A percentile compares a stretch with the other conserved stretches of the same genome.
phyloP scores from a whole-genome alignment of 2,888 invertebrate species.

The Mythimna impura region DNA sequence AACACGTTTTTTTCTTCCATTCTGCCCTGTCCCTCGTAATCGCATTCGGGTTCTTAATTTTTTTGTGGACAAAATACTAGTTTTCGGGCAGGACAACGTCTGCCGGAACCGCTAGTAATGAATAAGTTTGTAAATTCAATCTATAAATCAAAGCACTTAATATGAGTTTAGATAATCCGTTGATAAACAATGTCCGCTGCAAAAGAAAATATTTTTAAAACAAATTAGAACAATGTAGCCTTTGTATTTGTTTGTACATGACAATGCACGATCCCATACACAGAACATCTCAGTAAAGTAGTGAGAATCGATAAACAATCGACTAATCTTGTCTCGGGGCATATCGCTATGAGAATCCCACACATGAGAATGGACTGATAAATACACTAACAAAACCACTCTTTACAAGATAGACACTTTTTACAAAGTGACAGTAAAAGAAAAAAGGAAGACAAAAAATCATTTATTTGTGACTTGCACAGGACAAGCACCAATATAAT shows the following conservation, averaged over 20 bases:
- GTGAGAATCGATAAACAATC: slow-evolving; percentile 24
- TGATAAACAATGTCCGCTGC: neutral
- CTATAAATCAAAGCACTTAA: neutral
- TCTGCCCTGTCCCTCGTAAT: too few species aligned
- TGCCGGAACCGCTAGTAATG: too few species aligned
- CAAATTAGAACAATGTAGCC: slow-evolving; percentile 31
- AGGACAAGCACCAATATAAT: too few species aligned
- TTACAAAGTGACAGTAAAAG: too few species aligned
- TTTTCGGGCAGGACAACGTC: too few species aligned
- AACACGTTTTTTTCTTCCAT: too few species aligned
- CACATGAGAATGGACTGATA: slow-evolving; percentile 8
- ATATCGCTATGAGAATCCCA: slow-evolving; percentile 40
- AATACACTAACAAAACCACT: neutral
- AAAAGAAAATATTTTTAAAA: slow-evolving; percentile 31
- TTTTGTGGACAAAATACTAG: too few species aligned
- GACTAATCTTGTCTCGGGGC: slow-evolving; percentile 4
- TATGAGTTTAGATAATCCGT: neutral
- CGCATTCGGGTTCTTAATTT: too few species aligned
- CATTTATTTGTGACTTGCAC: too few species aligned
- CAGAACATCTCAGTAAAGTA: neutral
- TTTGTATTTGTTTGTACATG: slow-evolving; percentile 20
- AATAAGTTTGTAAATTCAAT: neutral
- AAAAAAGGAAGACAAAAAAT: too few species aligned
- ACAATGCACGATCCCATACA: slow-evolving; percentile 16
- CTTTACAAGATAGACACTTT: too few species aligned